A percentile compares a stretch with the other conserved stretches of the same genome.
Conservation (phyloP, 2,113 vertebrate species). For the Nyctereutes procyonoides region DNA sequence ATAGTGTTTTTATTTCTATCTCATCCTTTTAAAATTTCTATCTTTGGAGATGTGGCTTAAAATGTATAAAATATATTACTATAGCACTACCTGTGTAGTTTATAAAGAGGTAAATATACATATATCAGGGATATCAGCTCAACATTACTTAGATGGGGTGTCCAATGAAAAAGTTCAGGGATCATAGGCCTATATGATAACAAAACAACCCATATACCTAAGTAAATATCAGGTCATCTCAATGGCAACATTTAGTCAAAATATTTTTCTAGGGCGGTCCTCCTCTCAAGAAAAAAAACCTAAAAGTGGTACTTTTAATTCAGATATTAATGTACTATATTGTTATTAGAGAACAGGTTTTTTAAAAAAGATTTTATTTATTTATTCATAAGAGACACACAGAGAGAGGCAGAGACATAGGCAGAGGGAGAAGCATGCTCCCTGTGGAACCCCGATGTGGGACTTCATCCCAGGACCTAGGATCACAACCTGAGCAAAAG, state of each 20-base stretch:
- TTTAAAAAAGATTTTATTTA: not conserved
- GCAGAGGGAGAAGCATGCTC: too few species aligned
- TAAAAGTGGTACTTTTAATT: not conserved
- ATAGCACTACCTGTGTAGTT: not conserved
- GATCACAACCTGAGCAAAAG: too few species aligned
- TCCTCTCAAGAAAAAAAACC: not conserved
- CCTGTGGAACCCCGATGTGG: too few species aligned
- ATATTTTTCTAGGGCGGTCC: not conserved
- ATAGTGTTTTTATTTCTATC: not conserved
- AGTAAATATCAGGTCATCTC: conserved; percentile 13
- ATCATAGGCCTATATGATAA: not conserved
- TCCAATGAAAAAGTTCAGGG: not conserved
- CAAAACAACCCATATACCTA: not conserved
- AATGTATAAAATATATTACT: not conserved
- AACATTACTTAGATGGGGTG: not conserved
- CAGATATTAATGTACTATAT: not conserved
- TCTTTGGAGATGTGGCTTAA: not conserved
- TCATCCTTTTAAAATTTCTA: not conserved
- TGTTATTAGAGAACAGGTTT: not conserved
- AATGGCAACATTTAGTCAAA: not conserved
- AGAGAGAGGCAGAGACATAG: too few species aligned
- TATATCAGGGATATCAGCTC: not conserved
- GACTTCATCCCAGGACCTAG: too few species aligned
- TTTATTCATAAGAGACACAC: too few species aligned
- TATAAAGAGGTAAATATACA: not conserved